Evolutionary conservation across 2,797 vertebrate species (phyloP).

Genomic region (Smutsia temminckii): DNA sequence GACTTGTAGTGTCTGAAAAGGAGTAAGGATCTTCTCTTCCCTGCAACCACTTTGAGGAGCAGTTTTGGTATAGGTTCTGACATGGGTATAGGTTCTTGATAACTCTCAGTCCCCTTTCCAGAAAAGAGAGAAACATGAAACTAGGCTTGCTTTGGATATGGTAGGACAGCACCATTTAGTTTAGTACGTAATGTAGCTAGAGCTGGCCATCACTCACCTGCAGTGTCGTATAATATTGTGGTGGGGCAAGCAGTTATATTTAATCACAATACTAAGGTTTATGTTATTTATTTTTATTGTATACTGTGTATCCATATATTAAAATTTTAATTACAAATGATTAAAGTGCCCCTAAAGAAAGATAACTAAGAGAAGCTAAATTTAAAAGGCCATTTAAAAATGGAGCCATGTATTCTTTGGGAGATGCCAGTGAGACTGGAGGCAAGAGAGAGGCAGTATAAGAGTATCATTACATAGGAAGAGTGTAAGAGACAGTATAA

Average conservation of each 20-base stretch:
- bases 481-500: background rate
- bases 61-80: background rate
- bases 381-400: background rate
- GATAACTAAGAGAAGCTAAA: conserved; percentile 4
- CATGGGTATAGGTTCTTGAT: background rate
- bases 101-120: background rate
- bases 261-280: background rate
- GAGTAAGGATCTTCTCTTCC: background rate
- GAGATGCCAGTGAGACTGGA: background rate
- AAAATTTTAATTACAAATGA: background rate
- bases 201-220: background rate
- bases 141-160: background rate
- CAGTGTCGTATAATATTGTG: background rate
- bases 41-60: background rate
- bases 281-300: background rate
- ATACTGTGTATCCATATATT: conserved; percentile 1
- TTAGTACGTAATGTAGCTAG: background rate
- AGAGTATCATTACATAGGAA: too few species aligned
- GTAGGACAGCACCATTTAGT: background rate
- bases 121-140: background rate
- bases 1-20: background rate
- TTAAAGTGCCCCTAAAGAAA: conserved; percentile 11
- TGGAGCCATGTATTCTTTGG: background rate
- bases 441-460: background rate
- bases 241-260: background rate